Evolutionary conservation across 2,797 vertebrate species (phyloP), one percentile per base, ranked within the genome.

Genomic region (Cirrhinus mrigala): DNA sequence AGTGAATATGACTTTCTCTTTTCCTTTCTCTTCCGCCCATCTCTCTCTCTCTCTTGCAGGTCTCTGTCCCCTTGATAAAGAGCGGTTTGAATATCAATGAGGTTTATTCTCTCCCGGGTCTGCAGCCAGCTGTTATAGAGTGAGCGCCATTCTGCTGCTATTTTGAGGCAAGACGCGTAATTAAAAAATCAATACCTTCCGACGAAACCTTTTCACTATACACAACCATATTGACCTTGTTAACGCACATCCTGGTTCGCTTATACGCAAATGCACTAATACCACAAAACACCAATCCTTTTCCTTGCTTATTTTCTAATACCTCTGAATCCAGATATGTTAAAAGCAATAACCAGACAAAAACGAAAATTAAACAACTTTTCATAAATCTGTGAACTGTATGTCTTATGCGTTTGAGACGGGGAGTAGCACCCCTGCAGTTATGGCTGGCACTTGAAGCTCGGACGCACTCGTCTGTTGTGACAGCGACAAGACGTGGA

Each of bases 111-210:
- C 77, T 86, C 83, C 69, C 81, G 79, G 69, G 83, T 87, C 87
- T 89, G 62, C 52, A 8, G 78, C 48, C 87, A 85, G 79, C 87
- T 85, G 82, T 88, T 86, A 88, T 76, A 86, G 86, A 90, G 85
- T 71, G 18, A 81, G 70, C 56, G 69, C 81, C 66, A 79, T 85
- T 86, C 85, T 85, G 84, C 81, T 84, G 85, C 78, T 87, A 83
- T 79, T 86, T 71, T 52, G 64, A 79, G 69, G 22, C 69, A 62
- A 44, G 71, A 87, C 79, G 46, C 22, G 46, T 89, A 90, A 92
- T 92, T 90, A 89, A 87, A 84, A 90, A 88, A 92, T 92, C 90
- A 85, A 92, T 90, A 89, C 86, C 86, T 86, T 85, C 88, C 81
- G 87, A 78, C 79, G 81, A 86, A 85, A 79, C 86, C 82, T 87